phyloP scores from a whole-genome alignment of 2,888 invertebrate genomes.

The Lagria hirta region DNA sequence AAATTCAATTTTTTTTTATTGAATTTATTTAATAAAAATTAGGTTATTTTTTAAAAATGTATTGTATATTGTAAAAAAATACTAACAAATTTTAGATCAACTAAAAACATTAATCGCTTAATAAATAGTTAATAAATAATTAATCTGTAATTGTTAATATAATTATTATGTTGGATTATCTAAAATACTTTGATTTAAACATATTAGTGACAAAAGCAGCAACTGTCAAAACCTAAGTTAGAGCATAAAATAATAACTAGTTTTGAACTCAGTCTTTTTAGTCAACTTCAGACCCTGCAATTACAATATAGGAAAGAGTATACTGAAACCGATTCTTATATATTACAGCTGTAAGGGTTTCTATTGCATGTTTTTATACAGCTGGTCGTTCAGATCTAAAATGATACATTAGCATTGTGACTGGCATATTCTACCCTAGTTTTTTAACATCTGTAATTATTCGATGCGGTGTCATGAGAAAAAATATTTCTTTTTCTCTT shows the following conservation, averaged over 20 bases:
- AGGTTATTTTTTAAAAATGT: too few species aligned
- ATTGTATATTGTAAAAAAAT: too few species aligned
- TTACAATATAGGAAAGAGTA: conserved; percentile 33
- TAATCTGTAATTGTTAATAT: too few species aligned
- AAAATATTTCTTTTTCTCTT: conserved; percentile 11
- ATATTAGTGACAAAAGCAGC: conserved; percentile 10
- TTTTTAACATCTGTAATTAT: conserved; percentile 50
- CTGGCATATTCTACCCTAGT: conserved; percentile 50
- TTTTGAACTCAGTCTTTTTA: conserved; percentile 37
- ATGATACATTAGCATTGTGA: conserved; percentile 53
- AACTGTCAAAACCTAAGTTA: conserved; percentile 20
- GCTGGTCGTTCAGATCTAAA: conserved; percentile 49
- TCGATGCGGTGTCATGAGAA: conserved; percentile 12
- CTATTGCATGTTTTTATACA: conserved; percentile 39
- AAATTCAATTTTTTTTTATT: too few species aligned
- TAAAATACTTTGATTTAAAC: too few species aligned
- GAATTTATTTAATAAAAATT: too few species aligned
- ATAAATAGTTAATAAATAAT: too few species aligned
- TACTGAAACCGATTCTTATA: conserved; percentile 26
- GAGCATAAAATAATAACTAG: conserved; percentile 34
- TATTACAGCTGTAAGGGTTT: conserved; percentile 35
- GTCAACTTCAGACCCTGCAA: conserved; percentile 40
- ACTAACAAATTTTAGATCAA: too few species aligned
- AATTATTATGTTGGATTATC: too few species aligned
- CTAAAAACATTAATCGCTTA: too few species aligned